Conservation (phyloP, 2,797 vertebrate genomes). For the Amphiprion clarkii region DNA sequence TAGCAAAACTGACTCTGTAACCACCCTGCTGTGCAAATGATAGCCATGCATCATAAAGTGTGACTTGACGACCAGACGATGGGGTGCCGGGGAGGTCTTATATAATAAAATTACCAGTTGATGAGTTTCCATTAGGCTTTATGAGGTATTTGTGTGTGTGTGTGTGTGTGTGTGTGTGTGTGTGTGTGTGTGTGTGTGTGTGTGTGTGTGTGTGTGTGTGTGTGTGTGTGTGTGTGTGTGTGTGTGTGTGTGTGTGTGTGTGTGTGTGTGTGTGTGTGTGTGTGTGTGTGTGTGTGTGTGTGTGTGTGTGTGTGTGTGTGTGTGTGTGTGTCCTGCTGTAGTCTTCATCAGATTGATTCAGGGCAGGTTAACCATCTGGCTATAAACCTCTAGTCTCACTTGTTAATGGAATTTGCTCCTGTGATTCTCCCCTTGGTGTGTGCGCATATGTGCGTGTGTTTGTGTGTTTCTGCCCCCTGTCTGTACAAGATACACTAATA, state of each 20-base stretch:
- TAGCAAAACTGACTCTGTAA: constrained; percentile 37
- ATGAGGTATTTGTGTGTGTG: constrained; percentile 55
- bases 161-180: no score
- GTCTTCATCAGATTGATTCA: constrained; percentile 69
- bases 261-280: constrained; percentile 15
- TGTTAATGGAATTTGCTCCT: constrained; percentile 75
- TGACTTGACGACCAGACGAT: constrained; percentile 49
- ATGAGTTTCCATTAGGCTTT: constrained; percentile 79
- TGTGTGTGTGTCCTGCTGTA: constrained; percentile 30
- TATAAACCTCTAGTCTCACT: constrained; percentile 70
- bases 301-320: constrained; percentile 18
- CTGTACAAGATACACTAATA: constrained; percentile 70
- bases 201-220: constrained; percentile 5
- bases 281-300: constrained; percentile 17
- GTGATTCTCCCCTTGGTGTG: constrained; percentile 35
- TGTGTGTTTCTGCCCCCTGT: not conserved
- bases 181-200: no score
- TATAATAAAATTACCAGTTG: constrained; percentile 72
- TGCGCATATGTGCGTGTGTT: not conserved
- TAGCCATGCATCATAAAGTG: constrained; percentile 52
- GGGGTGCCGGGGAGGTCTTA: constrained; percentile 62
- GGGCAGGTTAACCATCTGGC: constrained; percentile 79
- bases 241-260: constrained; percentile 10
- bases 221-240: constrained; percentile 12
- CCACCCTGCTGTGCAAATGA: constrained; percentile 53